Evolutionary conservation across 1,140 invertebrate genomes (phyloP), one percentile per base, ranked within the genome.

Genomic region (Magallana ariakensis): DNA sequence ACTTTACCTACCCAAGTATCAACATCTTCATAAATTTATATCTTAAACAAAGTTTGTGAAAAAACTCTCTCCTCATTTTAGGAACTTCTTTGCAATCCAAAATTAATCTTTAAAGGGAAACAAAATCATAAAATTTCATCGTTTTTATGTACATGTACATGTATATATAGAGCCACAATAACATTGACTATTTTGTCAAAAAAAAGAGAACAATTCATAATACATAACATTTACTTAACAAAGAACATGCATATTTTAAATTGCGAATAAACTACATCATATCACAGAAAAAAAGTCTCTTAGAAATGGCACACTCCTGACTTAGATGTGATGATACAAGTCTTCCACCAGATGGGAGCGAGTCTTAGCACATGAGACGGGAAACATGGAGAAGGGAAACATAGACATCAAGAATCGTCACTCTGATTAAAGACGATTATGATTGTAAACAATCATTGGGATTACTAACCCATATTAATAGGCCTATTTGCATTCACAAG

Each of bases 241-340:
- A 60, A 16, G 58, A 16, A 60, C 58, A 60, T 60, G 58, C 58
- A 60, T 60, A 60, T 60, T 60, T 58, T 11, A 70, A 13, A 33
- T 75, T 75, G 22, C 11, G 22, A 75, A 9, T 13, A 26, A 75
- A 46, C 33, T 11, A 75, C 13, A 13, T 26, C 11, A 13, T 75
- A 75, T 75, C 66, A 75, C 66, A 75, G 66, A 33, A 75, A 75
- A 70, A 75, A 75, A 26, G 33, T 46, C 33, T 46, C 33, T 46
- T 19, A 26, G 13, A 75, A 13, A 26, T 11, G 19, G 22, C 22
- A 75, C 19, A 33, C 10, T 46, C 22, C 13, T 75, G 4, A 11
- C 22, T 75, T 46, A 26, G 15, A 75, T 13, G 33, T 46, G 2
- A 46, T 46, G 33, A 13, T 33, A 33, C 15, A 7, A 75, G 10